Evolutionary conservation across 2,797 vertebrate genomes (phyloP).

Genomic region (Pteropus rufus): DNA sequence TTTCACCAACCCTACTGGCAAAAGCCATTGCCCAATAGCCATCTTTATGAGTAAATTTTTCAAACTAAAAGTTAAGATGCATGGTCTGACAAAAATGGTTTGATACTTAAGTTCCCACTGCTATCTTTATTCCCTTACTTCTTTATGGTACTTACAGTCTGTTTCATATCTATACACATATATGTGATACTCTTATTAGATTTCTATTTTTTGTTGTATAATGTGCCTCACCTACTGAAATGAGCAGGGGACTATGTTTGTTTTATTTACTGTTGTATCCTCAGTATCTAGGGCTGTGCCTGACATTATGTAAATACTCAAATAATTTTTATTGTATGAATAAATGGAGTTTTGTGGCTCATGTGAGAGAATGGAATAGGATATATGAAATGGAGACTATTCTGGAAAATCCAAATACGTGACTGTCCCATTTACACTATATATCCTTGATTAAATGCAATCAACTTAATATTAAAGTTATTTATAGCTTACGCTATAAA

Average conservation of each 20-base stretch:
- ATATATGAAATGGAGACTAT: neutral
- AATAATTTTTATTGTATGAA: neutral
- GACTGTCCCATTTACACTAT: neutral
- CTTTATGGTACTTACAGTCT: neutral
- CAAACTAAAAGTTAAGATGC: neutral
- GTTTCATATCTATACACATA: neutral
- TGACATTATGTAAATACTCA: neutral
- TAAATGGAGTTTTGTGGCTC: neutral
- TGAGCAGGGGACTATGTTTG: neutral
- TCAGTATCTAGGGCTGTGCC: neutral
- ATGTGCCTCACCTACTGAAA: neutral
- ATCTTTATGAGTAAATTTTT: neutral
- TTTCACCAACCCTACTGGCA: neutral
- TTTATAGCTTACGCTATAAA: neutral
- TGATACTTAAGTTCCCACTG: neutral
- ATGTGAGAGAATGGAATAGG: neutral
- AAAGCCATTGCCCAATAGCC: neutral
- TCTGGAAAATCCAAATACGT: neutral
- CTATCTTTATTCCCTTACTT: neutral
- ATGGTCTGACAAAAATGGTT: neutral
- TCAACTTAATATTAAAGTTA: neutral
- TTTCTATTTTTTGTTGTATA: neutral
- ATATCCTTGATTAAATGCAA: neutral
- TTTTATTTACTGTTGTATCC: neutral
- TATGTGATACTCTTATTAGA: neutral